Conservation (phyloP, 2,797 vertebrate genomes). For the Hydrophis major region DNA sequence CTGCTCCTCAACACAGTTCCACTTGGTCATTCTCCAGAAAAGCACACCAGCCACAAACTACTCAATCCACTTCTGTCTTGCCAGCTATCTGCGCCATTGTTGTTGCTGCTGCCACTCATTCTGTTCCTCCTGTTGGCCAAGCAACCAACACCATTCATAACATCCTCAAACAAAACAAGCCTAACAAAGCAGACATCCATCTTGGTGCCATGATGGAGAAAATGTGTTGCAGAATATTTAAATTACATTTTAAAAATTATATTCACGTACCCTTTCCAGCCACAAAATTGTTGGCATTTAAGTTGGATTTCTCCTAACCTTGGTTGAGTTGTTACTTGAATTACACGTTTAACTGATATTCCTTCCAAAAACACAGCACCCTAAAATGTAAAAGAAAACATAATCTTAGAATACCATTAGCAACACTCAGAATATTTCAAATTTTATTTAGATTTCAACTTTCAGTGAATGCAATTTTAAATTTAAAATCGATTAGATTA, state of each 20-base stretch:
- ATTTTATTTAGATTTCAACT: not conserved
- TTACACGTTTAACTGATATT: slow-evolving; percentile 87
- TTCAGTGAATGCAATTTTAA: not conserved
- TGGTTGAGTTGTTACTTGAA: slow-evolving; percentile 88
- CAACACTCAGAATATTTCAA: slow-evolving; percentile 5
- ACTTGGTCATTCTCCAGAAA: not conserved
- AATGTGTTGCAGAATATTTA: not conserved
- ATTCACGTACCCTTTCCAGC: slow-evolving; percentile 88
- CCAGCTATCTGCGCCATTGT: not conserved
- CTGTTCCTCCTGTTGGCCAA: not conserved
- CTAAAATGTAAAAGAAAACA: slow-evolving; percentile 62
- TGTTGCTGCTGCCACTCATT: not conserved
- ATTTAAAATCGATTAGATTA: not conserved
- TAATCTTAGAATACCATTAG: slow-evolving; percentile 27
- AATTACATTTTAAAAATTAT: slow-evolving; percentile 22
- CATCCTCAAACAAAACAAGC: not conserved
- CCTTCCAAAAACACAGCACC: slow-evolving; percentile 95
- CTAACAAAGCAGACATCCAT: not conserved
- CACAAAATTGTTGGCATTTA: slow-evolving; percentile 91
- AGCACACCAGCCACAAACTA: not conserved
- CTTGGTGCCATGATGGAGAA: not conserved
- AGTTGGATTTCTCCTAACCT: slow-evolving; percentile 89
- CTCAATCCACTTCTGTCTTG: not conserved
- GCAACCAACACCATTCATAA: not conserved
- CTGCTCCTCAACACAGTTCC: not conserved